phyloP scores from a whole-genome alignment of 2,888 invertebrate species.

The Agrochola macilenta region DNA sequence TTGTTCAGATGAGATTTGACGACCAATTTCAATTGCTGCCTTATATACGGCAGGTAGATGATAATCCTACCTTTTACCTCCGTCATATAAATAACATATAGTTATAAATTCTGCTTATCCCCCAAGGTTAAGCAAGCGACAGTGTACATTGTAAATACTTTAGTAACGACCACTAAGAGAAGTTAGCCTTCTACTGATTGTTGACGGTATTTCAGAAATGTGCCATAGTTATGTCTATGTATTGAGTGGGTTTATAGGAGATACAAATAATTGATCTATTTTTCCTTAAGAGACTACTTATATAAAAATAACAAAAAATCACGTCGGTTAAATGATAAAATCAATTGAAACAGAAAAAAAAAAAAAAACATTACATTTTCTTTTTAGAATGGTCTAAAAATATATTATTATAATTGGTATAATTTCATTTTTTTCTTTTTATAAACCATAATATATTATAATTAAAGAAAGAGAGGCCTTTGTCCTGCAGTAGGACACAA shows the following conservation, averaged over 20 bases:
- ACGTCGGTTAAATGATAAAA: not conserved
- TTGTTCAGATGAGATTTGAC: not conserved
- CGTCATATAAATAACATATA: not conserved
- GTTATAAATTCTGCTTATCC: constrained; percentile 8
- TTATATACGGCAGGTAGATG: constrained; percentile 4
- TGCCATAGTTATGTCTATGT: not conserved
- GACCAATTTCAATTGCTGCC: not conserved
- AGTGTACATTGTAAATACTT: constrained; percentile 26
- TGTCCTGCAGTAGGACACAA: too few relatives aligned
- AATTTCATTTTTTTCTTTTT: too few relatives aligned
- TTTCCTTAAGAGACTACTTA: not conserved
- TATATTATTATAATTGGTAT: too few relatives aligned
- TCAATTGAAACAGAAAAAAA: not conserved
- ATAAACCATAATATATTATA: too few relatives aligned
- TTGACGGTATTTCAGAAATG: constrained; percentile 32
- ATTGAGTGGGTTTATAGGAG: not conserved
- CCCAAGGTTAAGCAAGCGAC: constrained; percentile 30
- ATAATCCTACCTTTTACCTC: not conserved
- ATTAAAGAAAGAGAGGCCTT: too few relatives aligned
- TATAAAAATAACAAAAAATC: too few relatives aligned
- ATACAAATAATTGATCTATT: not conserved
- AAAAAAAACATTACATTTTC: too few relatives aligned
- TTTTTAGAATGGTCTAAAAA: not conserved
- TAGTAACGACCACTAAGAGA: constrained; percentile 14
- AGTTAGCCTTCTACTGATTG: constrained; percentile 33